phyloP scores from a whole-genome alignment of 2,888 invertebrate species.

The Oxytorus armatus region DNA sequence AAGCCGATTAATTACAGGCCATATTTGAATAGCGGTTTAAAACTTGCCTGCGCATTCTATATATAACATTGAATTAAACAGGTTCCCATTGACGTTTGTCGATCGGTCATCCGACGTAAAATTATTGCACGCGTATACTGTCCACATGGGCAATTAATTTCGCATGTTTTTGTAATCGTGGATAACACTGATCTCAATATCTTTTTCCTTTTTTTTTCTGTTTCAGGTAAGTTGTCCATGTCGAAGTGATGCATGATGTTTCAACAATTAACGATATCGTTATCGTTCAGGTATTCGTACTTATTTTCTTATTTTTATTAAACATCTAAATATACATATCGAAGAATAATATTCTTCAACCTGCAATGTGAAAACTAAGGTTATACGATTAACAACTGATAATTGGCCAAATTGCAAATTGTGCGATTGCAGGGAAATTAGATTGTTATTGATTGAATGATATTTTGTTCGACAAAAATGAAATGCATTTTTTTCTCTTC shows the following conservation, averaged over 20 bases:
- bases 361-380: not conserved
- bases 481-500: not conserved
- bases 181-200: conserved; percentile 11
- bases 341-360: not conserved
- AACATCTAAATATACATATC: not conserved
- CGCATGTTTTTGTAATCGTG: conserved; percentile 19
- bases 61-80: conserved; percentile 30
- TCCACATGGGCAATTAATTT: conserved; percentile 28
- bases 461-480: not conserved
- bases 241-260: conserved; percentile 14
- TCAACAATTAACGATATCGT: conserved; percentile 37
- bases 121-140: conserved; percentile 31
- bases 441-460: too few species aligned
- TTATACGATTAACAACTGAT: too few species aligned
- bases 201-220: conserved; percentile 30
- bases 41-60: not conserved
- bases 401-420: too few species aligned
- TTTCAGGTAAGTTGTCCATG: conserved; percentile 58
- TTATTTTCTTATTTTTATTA: conserved; percentile 8
- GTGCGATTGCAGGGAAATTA: too few species aligned
- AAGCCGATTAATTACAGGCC: conserved; percentile 3
- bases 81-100: conserved; percentile 41
- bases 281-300: conserved; percentile 37
- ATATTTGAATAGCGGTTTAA: conserved; percentile 15
- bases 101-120: conserved; percentile 35